Base-by-base conservation (phyloP, 2,113 vertebrate genomes). In the Misgurnus anguillicaudatus region DNA sequence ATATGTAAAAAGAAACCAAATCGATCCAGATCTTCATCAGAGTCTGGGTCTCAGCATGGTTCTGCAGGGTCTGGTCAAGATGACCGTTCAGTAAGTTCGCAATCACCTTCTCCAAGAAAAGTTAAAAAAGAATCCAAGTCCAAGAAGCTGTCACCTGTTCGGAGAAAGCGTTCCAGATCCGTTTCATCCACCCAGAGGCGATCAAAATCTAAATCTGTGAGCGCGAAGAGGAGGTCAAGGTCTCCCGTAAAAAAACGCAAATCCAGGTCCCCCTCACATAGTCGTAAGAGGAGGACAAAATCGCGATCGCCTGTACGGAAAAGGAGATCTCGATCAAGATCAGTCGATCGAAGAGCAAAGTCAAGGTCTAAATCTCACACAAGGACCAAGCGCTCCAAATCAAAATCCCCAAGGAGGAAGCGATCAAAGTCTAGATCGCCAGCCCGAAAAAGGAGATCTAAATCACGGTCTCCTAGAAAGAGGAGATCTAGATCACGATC, bases 401-500 rank as follows among this genome's bases (percentile, higher is more conserved):
- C 92, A 11, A 83, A 80, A 73, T 85, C 85, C 24, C 82, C 85
- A 11, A 86, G 83, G 79, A 80, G 85, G 60, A 85, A 81, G 8
- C 90, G 91, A 17, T 91, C 92, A 38, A 88, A 86, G 77, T 86
- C 87, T 21, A 81, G 86, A 63, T 85, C 87, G 4, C 88, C 90
- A 10, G 9, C 51, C 1, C 86, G 90, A 72, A 92, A 92, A 80
- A 90, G 89, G 48, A 85, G 89, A 19, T 92, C 87, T 39, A 88
- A 86, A 62, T 87, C 92, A n/a, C 91, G 91, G 36, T 93, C 92
- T 5, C 81, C 87, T 45, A 85, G 91, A 31, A 92, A 88, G 61
- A 92, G 90, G 77, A 85, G 91, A 75, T 93, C 93, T 19, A 75
- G 90, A 10, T 92, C 90, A 3, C 83, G 90, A 6, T 92, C 92